Percentiles rank a stretch among this genome's conserved stretches.
Evolutionary conservation across 2,797 vertebrate genomes (phyloP).

Genomic region (Gouania willdenowi): DNA sequence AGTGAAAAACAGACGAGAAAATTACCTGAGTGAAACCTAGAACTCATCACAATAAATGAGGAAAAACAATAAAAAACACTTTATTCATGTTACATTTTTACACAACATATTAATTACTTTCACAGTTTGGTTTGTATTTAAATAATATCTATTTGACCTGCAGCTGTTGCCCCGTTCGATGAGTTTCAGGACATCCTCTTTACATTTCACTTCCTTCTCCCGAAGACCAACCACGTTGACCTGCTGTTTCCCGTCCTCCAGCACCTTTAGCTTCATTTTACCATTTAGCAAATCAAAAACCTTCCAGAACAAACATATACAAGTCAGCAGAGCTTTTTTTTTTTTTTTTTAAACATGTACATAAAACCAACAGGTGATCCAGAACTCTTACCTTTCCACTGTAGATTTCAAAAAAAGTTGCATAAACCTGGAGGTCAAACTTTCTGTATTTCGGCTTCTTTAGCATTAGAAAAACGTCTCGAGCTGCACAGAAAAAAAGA

Average conservation of each 20-base stretch:
- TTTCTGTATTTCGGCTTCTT: slow-evolving; percentile 97
- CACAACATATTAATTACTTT: too few species aligned
- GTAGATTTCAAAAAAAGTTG: slow-evolving; percentile 99
- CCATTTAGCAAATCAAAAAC: slow-evolving; percentile 96
- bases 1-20: background rate
- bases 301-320: slow-evolving; percentile 56
- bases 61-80: background rate
- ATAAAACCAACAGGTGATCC: background rate
- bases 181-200: slow-evolving; percentile 95
- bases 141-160: slow-evolving; percentile 72
- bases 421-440: slow-evolving; percentile 93
- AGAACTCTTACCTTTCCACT: slow-evolving; percentile 86
- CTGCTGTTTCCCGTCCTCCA: slow-evolving; percentile 96
- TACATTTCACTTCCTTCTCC: slow-evolving; percentile 91
- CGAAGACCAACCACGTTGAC: slow-evolving; percentile 96
- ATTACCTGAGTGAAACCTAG: too few species aligned
- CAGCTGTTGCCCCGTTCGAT: slow-evolving; percentile 97
- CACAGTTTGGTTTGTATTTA: too few species aligned
- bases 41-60: too few species aligned
- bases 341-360: background rate
- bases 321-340: background rate
- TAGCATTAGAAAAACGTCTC: slow-evolving; percentile 97
- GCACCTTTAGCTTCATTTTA: slow-evolving; percentile 91
- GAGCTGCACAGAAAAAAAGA: slow-evolving; percentile 71
- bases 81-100: too few species aligned